Evolutionary conservation across 2,888 invertebrate genomes (phyloP), one percentile per base, ranked within the genome.

Genomic region (Gari tellinella): DNA sequence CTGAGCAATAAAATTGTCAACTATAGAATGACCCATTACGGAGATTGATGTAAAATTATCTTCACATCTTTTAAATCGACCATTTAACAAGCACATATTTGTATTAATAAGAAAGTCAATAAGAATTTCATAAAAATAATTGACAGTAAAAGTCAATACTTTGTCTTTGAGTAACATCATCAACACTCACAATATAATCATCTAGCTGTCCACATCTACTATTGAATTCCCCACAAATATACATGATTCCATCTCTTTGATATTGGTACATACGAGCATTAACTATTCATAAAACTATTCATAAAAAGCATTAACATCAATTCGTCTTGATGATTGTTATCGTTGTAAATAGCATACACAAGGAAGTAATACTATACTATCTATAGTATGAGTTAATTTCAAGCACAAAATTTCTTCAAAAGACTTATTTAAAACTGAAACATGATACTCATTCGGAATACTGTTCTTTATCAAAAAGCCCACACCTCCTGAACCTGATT

Each of bases 201-300:
- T 65, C 45, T 14, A 48, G 8, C 21, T 61, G 38, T 12, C 61
- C 61, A 48, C 48, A 60, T 23, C 70, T 37, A 23, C 64, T 55
- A 51, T 72, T 72, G 8, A 65, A 72, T 41, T 72, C 72, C 0
- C 66, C 72, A 56, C 65, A 72, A 21, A 72, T 53, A 38, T n/a
- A 60, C 7, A 66, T 10, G 5, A 55, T 31, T 21, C 56, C 53
- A 7, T 56, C 45, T 37, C 55, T 61, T 38, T 49, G 56, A 53
- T 46, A 70, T n/a, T n/a, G n/a, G n/a, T n/a, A n/a, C n/a, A n/a
- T n/a, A n/a, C n/a, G n/a, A n/a, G n/a, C n/a, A n/a, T n/a, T n/a
- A 21, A 40, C 41, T 31, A 46, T 53, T 49, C 17, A 60, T 15
- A 8, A 65, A 25, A 17, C 45, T n/a, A 17, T 40, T 62, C 62